Evolutionary conservation across 2,113 vertebrate species (phyloP), one percentile per base, ranked within the genome.

Genomic region (Narcine bancroftii): DNA sequence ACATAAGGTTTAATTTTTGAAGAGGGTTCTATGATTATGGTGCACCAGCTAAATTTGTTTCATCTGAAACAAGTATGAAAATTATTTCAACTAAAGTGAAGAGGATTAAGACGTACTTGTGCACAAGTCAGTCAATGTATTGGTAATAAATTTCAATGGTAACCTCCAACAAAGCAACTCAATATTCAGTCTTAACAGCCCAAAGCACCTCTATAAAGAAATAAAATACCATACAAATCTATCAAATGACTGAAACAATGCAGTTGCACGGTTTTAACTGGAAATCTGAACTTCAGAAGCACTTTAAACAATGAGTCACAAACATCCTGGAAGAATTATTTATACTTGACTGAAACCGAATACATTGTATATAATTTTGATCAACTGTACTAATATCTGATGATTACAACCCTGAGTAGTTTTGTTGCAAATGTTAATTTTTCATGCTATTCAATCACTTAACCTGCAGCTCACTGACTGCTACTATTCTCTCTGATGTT

Each of bases 281-380:
- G 39, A 47, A 69, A 91, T 45, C 63, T 66, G 39, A 89, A 45
- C 21, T 36, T 26, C 21, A 89, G 36, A n/a, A 85, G 81, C 81
- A 56, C 3, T n/a, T 29, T 60, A 66, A 66, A 39, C 39, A 26
- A 39, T 89, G 87, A 89, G 87, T 89, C 87, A 89, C 47, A 89
- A 65, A 42, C 56, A 66, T 24, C 65, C 87, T 89, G 87, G 63
- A 89, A 66, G 60, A 66, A 66, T 89, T 69, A 89, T 45, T 65
- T 24, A 89, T 60, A 89, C 63, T 45, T 45, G 36, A 29, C 21
- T 69, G 63, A 69, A 89, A 89, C 60, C 36, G 39, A 89, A 66
- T 89, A 89, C 89, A 69, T 26, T 21, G 56, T 63, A 36, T 45
- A 69, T 5, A 45, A 69, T 89, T 6, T 66, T 89, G 36, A 45